Conservation (phyloP, 2,113 vertebrate species). For the Pluvianellus socialis region DNA sequence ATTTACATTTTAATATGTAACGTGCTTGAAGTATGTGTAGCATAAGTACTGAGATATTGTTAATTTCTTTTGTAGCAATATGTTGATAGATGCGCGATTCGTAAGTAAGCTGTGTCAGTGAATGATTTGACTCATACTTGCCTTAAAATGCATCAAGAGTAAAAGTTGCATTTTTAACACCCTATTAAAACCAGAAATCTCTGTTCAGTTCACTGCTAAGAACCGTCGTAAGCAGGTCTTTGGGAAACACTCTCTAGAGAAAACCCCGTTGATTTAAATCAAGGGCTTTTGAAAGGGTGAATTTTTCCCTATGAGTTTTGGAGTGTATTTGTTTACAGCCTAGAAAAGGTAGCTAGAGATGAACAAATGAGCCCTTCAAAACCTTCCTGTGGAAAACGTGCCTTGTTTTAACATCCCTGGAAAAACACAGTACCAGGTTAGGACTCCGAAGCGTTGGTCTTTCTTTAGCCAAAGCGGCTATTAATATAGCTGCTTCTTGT, state of each 20-base stretch:
- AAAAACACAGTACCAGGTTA: constrained; percentile 47
- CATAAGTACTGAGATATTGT: neutral
- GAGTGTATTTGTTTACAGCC: neutral
- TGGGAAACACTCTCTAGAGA: neutral
- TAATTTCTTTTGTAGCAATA: neutral
- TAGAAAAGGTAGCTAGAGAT: neutral
- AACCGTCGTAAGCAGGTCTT: neutral
- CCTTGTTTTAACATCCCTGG: neutral
- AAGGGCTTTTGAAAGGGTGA: neutral
- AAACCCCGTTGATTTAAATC: neutral
- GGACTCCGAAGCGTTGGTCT: constrained; percentile 20
- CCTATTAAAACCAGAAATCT: neutral
- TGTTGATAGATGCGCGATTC: neutral
- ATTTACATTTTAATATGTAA: neutral
- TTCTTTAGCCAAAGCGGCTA: constrained; percentile 69
- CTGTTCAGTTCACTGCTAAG: neutral
- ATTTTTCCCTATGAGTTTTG: neutral
- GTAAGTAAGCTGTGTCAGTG: neutral
- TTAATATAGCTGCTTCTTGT: constrained; percentile 67
- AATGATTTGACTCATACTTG: neutral
- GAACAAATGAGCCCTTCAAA: neutral
- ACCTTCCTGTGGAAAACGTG: neutral
- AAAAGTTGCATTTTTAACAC: neutral
- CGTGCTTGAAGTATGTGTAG: neutral
- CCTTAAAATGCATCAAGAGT: neutral